Conservation (phyloP, 1,140 invertebrate genomes). For the Bombus confusus region DNA sequence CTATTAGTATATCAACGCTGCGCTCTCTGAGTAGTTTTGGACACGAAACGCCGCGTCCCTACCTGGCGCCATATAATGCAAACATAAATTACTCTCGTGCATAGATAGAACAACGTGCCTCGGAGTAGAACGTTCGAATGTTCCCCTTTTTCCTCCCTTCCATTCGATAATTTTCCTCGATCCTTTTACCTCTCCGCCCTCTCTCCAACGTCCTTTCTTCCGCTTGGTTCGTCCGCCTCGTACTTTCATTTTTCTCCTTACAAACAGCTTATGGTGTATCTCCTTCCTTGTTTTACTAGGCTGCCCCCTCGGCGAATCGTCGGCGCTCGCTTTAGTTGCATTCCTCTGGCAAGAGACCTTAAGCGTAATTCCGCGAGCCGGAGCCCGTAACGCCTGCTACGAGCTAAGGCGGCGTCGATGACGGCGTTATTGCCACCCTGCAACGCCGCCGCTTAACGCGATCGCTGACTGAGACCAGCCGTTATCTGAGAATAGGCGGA, state of each 20-base stretch:
- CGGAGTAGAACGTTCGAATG: background rate
- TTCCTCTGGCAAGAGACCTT: conserved; percentile 64
- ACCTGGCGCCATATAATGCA: background rate
- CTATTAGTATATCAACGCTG: background rate
- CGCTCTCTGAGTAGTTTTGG: background rate
- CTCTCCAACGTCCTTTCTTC: background rate
- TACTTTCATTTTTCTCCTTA: conserved; percentile 2
- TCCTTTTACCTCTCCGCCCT: background rate
- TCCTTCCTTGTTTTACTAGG: background rate
- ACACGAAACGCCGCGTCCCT: background rate
- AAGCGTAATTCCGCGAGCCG: conserved; percentile 55
- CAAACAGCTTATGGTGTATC: background rate
- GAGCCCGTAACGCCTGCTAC: conserved; percentile 32
- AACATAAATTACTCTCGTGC: background rate
- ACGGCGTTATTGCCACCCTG: conserved; percentile 62
- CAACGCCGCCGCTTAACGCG: conserved; percentile 50
- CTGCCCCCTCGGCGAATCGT: conserved; percentile 12
- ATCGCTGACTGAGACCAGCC: conserved; percentile 60
- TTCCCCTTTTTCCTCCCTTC: background rate
- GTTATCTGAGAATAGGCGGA: conserved; percentile 61
- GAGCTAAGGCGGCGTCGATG: conserved; percentile 52
- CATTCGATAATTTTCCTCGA: background rate
- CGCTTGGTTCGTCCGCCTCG: no score
- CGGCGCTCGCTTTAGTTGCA: conserved; percentile 40
- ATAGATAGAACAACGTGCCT: background rate